These are phyloP conservation scores for Oeneis ivallda DNA, from an alignment of 2,888 invertebrate genomes.

Conservation along the genomic window DNA sequence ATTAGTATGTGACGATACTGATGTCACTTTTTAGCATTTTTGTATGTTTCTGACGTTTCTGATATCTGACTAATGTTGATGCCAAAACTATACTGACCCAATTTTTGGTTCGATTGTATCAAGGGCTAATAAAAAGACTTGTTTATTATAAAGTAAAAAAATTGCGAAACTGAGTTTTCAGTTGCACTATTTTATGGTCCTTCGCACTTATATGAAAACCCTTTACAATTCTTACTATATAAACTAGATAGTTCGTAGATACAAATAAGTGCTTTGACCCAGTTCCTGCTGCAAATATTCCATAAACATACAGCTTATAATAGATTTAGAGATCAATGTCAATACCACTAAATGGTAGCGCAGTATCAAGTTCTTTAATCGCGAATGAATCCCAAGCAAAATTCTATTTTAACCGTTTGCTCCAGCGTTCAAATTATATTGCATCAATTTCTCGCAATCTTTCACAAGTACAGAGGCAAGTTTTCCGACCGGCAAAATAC, in stretches of 20 bases:
- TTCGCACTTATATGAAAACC: not conserved
- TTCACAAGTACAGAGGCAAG: slow-evolving; percentile 7
- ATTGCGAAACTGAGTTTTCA: not conserved
- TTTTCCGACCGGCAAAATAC: slow-evolving; percentile 12
- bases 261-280: slow-evolving; percentile 18
- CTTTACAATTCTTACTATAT: not conserved
- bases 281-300: slow-evolving; percentile 2
- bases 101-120: no score
- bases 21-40: no score
- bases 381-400: slow-evolving; percentile 14
- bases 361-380: slow-evolving; percentile 20
- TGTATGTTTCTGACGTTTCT: no score
- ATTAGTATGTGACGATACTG: no score
- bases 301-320: slow-evolving; percentile 25
- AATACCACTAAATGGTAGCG: slow-evolving; percentile 24
- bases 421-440: slow-evolving; percentile 12
- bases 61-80: no score
- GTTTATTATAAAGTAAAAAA: no score
- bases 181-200: not conserved
- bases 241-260: slow-evolving; percentile 1
- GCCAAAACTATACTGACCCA: no score
- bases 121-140: no score
- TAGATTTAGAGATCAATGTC: slow-evolving; percentile 29
- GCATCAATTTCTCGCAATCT: slow-evolving; percentile 9
- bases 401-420: slow-evolving; percentile 1